Conservation (phyloP, 92 coral and sea anemone genomes). For the Phenganax subtilis region DNA sequence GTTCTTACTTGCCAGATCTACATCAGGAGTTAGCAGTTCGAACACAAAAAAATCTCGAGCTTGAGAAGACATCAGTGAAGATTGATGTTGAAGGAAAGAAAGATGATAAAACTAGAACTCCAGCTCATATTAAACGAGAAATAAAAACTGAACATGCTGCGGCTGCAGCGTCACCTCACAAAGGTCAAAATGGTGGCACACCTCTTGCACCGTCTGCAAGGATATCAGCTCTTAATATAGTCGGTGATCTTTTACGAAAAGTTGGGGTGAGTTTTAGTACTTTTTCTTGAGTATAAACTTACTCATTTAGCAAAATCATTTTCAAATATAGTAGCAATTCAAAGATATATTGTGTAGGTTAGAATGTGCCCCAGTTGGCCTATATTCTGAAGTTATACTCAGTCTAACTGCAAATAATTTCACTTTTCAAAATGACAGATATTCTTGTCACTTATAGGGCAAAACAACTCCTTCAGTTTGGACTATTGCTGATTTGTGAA, state of each 20-base stretch:
- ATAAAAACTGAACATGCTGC: conserved; percentile 61
- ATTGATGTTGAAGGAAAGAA: conserved; percentile 64
- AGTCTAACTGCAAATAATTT: too few species aligned
- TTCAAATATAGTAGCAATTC: too few species aligned
- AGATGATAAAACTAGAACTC: conserved; percentile 57
- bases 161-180: conserved; percentile 87
- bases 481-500: too few species aligned
- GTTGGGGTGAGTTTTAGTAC: conserved; percentile 82
- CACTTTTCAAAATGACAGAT: background rate
- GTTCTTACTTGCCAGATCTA: conserved; percentile 54
- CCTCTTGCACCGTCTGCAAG: conserved; percentile 98
- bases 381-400: too few species aligned
- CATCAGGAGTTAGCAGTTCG: conserved; percentile 90
- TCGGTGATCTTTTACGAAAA: conserved; percentile 92
- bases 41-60: conserved; percentile 74
- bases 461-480: too few species aligned
- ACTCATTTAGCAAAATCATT: too few species aligned
- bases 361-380: too few species aligned
- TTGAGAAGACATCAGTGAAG: conserved; percentile 44
- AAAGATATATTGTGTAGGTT: too few species aligned
- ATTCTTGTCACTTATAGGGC: background rate
- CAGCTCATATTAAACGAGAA: conserved; percentile 46
- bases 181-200: conserved; percentile 79
- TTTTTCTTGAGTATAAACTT: too few species aligned
- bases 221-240: conserved; percentile 94